These are phyloP conservation scores for Cataglyphis livida DNA, from an alignment of 2,888 invertebrate genomes.

Conservation along the genomic window DNA sequence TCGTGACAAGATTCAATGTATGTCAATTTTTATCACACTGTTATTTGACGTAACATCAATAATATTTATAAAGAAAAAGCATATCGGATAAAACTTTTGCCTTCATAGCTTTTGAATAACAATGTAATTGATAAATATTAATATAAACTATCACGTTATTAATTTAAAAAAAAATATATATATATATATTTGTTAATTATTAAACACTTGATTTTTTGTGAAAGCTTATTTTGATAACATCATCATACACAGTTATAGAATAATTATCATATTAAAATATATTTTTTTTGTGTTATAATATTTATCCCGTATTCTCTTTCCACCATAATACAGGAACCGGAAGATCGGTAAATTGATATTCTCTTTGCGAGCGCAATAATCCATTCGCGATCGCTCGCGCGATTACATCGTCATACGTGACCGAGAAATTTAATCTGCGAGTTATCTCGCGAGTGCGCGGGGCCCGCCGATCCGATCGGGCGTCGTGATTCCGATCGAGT, in stretches of 20 bases:
- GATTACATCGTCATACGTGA: constrained; percentile 32
- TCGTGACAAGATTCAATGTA: no score
- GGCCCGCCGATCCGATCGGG: background rate
- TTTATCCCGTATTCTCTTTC: background rate
- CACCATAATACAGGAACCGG: background rate
- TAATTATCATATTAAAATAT: background rate
- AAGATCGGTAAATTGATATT: constrained; percentile 12
- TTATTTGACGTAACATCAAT: background rate
- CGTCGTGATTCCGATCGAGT: constrained; percentile 52
- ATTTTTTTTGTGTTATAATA: background rate
- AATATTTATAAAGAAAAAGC: background rate
- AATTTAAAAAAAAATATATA: background rate
- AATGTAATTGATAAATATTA: background rate
- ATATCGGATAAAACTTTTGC: background rate
- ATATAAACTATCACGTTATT: background rate
- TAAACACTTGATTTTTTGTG: background rate
- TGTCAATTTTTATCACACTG: background rate
- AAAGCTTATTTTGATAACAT: background rate
- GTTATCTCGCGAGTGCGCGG: constrained; percentile 32
- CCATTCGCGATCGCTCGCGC: constrained; percentile 24
- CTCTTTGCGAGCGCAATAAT: constrained; percentile 1
- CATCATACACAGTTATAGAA: background rate
- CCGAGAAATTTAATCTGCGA: constrained; percentile 32
- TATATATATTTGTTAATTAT: background rate
- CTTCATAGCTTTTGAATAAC: background rate